Conservation (phyloP, 2,888 invertebrate species). For the Isotomurus palustris region DNA sequence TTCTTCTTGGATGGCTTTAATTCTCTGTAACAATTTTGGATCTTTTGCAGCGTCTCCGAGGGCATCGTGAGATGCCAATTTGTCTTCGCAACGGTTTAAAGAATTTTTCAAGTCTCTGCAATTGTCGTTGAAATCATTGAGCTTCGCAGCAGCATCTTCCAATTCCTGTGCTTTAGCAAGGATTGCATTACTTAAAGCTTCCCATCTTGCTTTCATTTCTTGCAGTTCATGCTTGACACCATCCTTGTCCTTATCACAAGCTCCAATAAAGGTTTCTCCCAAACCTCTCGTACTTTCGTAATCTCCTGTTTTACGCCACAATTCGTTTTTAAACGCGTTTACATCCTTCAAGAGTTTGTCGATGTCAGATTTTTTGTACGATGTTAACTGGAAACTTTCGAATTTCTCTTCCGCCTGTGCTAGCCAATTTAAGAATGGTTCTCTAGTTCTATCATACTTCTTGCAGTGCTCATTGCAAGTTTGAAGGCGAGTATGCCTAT, state of each 20-base stretch:
- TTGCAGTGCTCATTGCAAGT: slow-evolving; percentile 84
- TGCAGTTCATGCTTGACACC: slow-evolving; percentile 76
- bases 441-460: slow-evolving; percentile 80
- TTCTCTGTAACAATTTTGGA: slow-evolving; percentile 75
- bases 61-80: slow-evolving; percentile 68
- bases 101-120: slow-evolving; percentile 78
- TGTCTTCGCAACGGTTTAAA: slow-evolving; percentile 82
- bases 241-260: slow-evolving; percentile 88
- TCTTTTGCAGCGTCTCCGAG: slow-evolving; percentile 71
- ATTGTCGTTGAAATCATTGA: slow-evolving; percentile 51
- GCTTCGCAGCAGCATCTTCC: slow-evolving; percentile 69
- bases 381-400: slow-evolving; percentile 66
- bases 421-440: slow-evolving; percentile 83
- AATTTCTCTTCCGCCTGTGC: slow-evolving; percentile 79
- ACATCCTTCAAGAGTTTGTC: slow-evolving; percentile 83
- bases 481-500: slow-evolving; percentile 78
- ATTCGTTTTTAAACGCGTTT: slow-evolving; percentile 83
- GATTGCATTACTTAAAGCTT: slow-evolving; percentile 78
- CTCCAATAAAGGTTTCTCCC: slow-evolving; percentile 80
- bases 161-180: slow-evolving; percentile 68
- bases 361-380: slow-evolving; percentile 75
- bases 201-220: slow-evolving; percentile 82
- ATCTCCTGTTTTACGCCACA: slow-evolving; percentile 90
- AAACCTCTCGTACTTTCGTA: slow-evolving; percentile 80
- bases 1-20: slow-evolving; percentile 76